Percentiles rank a stretch among this genome's conserved stretches.
These are phyloP conservation scores for Euplagia quadripunctaria DNA, from an alignment of 2,888 invertebrate species.

Conservation along the genomic window DNA sequence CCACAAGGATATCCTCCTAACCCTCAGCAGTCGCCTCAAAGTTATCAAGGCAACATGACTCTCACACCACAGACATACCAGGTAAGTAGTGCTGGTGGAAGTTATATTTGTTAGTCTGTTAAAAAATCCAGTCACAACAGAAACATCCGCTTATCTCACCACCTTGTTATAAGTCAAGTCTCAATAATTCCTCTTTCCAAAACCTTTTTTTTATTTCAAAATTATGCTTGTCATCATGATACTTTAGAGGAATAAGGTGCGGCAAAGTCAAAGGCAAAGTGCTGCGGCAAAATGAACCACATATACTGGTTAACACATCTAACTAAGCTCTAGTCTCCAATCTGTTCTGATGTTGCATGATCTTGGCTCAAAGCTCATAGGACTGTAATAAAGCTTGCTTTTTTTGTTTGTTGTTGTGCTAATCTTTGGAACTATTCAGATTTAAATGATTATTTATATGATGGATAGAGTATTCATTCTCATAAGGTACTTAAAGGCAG, in stretches of 20 bases:
- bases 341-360: background rate
- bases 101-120: background rate
- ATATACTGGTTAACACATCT: background rate
- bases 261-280: too few relatives aligned
- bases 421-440: background rate
- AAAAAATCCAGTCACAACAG: background rate
- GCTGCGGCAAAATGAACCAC: background rate
- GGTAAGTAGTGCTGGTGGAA: conserved; percentile 58
- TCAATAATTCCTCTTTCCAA: background rate
- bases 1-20: conserved; percentile 78
- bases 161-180: too few relatives aligned
- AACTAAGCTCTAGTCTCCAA: too few relatives aligned
- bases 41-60: conserved; percentile 78
- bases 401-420: background rate
- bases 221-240: background rate
- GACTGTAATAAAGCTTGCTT: background rate
- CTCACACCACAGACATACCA: conserved; percentile 86
- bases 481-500: too few relatives aligned
- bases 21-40: conserved; percentile 79
- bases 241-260: background rate
- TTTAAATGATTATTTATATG: background rate
- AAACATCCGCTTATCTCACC: too few relatives aligned
- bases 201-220: background rate
- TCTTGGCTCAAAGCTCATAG: background rate
- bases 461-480: background rate